Evolutionary conservation across 1,140 invertebrate species (phyloP), one percentile per base, ranked within the genome.

Genomic region (Drosophila azteca): DNA sequence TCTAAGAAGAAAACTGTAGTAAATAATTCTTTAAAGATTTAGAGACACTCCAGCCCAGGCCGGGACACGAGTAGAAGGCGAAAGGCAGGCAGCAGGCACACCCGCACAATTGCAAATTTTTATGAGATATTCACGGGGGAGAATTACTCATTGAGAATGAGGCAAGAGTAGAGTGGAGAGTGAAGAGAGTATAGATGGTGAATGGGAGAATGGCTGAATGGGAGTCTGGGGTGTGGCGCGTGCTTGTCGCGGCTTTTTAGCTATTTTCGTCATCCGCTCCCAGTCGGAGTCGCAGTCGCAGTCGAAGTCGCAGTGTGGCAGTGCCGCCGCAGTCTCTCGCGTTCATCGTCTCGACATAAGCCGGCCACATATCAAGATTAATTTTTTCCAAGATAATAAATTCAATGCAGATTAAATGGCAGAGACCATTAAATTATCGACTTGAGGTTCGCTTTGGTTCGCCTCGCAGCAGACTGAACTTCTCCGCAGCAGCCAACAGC

Each of bases 1-100:
- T 74, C 76, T 59, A 51, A 65, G 52, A 61, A 57, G 75, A 74
- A 69, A 80, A 85, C 51, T 84, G 82, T 85, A 87, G 83, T 87
- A 87, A 88, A 87, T 87, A 87, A 87, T 87, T 87, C 82, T 87
- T 87, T 87, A 87, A 87, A 87, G 82, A 87, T 87, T 87, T 87
- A 87, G 78, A 87, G 83, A 87, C 82, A 87, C 82, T 67, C 63
- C 62, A 48, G 51, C 29, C 13, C 17, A 20, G 17, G 17, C 17
- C 17, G 17, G 17, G 22, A 5, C 39, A 11, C 35, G 13, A 55
- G 43, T 11, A 35, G 29, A 52, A 20, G 26, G 26, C 58, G 69
- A 52, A 49, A 65, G 74, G 64, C 64, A 74, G 64, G 64, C 69
- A 63, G 74, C 58, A 54, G 59, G 63, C 39, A 41, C 13, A 49